These are phyloP conservation scores for Hipparchia sbordonii DNA, from an alignment of 2,888 invertebrate genomes.

Conservation along the genomic window DNA sequence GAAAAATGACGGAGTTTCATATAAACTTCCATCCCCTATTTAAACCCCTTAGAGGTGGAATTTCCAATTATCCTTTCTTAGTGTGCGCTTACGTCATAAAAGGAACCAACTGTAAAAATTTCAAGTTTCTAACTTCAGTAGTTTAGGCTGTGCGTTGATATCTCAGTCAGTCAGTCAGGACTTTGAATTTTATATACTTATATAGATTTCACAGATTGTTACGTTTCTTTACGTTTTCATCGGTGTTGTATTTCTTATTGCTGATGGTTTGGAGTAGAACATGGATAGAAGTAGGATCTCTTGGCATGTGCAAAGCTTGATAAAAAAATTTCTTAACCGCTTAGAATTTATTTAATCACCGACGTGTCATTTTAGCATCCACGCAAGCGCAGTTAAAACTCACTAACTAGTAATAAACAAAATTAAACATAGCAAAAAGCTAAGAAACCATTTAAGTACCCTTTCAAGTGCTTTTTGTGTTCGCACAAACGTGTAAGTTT, in stretches of 20 bases:
- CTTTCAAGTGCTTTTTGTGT: slow-evolving; percentile 33
- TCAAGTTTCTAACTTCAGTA: no score
- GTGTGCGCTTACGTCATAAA: no score
- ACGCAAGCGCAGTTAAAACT: slow-evolving; percentile 17
- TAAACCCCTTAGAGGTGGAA: no score
- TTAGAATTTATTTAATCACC: not conserved
- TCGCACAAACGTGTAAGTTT: slow-evolving; percentile 24
- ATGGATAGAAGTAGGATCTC: no score
- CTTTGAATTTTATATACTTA: no score
- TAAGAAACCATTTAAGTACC: slow-evolving; percentile 33
- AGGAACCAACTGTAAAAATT: no score
- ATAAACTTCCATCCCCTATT: no score
- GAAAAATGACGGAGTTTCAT: no score
- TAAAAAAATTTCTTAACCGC: not conserved
- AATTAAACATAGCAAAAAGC: slow-evolving; percentile 31
- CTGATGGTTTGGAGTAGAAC: not conserved
- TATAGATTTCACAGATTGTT: no score
- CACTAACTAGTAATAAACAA: slow-evolving; percentile 31
- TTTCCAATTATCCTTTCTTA: no score
- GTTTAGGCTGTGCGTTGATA: no score
- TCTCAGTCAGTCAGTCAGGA: no score
- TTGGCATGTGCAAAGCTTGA: not conserved
- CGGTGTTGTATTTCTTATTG: not conserved
- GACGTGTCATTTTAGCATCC: slow-evolving; percentile 13
- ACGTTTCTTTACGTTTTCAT: not conserved